Evolutionary conservation across 23 tunicate species (phyloP).

Genomic region (Oikopleura dioica): DNA sequence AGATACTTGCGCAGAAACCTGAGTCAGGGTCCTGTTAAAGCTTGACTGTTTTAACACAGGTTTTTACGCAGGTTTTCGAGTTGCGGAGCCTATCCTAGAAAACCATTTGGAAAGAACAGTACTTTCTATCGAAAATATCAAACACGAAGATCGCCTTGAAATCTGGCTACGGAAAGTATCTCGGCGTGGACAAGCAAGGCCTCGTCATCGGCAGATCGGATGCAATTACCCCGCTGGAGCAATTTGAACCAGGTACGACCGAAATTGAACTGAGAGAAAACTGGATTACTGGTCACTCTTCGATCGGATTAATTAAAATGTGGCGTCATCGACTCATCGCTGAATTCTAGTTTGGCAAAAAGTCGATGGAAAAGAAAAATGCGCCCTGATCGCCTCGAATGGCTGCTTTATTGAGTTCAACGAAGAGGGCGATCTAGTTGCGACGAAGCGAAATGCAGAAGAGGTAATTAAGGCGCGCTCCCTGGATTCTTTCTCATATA

Average conservation of each 20-base stretch:
- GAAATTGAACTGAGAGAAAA: not conserved
- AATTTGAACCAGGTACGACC: conserved; percentile 54
- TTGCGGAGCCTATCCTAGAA: no score
- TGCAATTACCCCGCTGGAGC: conserved; percentile 70
- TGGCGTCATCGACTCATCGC: not conserved
- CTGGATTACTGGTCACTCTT: not conserved
- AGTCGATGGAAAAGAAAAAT: conserved; percentile 19
- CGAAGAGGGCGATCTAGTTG: conserved; percentile 65
- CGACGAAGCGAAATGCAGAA: conserved; percentile 44
- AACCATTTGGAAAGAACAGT: no score
- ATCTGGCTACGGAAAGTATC: conserved; percentile 74
- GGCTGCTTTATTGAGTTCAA: conserved; percentile 53
- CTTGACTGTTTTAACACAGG: no score
- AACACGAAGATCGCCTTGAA: conserved; percentile 42
- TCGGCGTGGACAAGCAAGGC: conserved; percentile 34
- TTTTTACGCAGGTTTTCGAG: no score
- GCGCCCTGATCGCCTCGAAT: conserved; percentile 60
- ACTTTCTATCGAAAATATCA: not conserved
- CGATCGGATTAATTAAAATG: not conserved
- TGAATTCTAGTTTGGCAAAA: not conserved
- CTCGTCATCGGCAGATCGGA: conserved; percentile 62
- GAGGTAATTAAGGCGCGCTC: not conserved
- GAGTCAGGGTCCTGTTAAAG: no score
- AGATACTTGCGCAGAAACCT: no score
- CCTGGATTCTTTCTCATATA: no score